Evolutionary conservation across 2,888 invertebrate genomes (phyloP), one percentile per base, ranked within the genome.

Genomic region (Mellilla xanthometata): DNA sequence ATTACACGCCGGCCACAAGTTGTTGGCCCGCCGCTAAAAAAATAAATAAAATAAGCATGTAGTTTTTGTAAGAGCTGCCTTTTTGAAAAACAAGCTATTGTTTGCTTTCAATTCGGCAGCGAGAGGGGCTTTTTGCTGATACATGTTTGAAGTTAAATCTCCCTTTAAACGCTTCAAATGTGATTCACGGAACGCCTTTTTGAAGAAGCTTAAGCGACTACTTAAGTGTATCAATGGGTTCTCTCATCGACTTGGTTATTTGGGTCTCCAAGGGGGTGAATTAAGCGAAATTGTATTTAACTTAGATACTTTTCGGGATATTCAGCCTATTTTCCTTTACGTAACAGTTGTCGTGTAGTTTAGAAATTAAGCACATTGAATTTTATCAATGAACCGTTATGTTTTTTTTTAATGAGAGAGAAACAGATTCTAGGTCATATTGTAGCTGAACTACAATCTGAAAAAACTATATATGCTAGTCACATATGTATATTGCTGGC

Each of bases 61-160:
- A 72, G 73, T 82, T 81, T 82, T 80, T 79, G 64, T 62, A 68
- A 62, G 66, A 74, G 72, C 72, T 76, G 77, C 78, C 72, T 79
- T 81, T 81, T 81, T 72, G 62, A 78, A 80, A 81, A 83, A 81
- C 77, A 83, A 58, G 61, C 68, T 72, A 55, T 75, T 87, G 85
- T 87, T 87, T 86, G 79, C 76, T 82, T 87, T 87, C 77, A 78
- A 87, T 88, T 86, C 82, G 64, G 50, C 57, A 56, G 59, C 58
- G 60, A 61, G 70, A 68, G 76, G 78, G 78, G 78, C 67, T 72
- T 72, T 64, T 68, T 50, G 65, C 68, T 69, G 73, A 78, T 79
- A 78, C 70, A 78, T 75, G 82, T 85, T 86, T 82, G 80, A 83
- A 85, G 85, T 80, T 82, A 86, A 86, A 83, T 85, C 85, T 84